Base-by-base conservation (phyloP, 2,113 vertebrate genomes). In the Pedionomus torquatus region DNA sequence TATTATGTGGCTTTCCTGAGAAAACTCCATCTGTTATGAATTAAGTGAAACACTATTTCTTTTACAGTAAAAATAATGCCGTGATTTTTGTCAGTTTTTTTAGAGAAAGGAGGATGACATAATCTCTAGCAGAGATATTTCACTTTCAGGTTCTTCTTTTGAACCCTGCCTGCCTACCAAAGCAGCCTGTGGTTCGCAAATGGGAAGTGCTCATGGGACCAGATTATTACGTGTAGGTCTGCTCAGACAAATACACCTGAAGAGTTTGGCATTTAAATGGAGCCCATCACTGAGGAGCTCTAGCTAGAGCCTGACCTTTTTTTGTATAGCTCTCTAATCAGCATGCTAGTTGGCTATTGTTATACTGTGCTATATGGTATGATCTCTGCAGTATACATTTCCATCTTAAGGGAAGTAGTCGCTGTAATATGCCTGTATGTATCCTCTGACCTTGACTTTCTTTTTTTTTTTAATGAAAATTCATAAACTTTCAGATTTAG, bases 1-100 rank as follows among this genome's bases (percentile, higher is more conserved):
- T 70, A 93, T 97, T 95, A 91, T 94, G 89, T 97, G 83, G 91
- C 77, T 95, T 97, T 97, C 94, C 96, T 96, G 77, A 91, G 91
- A 96, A 92, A 95, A 91, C 65, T 93, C 96, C 89, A 95, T 97
- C 95, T 97, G 96, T 89, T 87, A 74, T 14, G 77, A 95, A 91
- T 93, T 95, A 85, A 95, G 83, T 72, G 74, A 91, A 96, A 89
- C 24, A 20, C 49, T 85, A 54, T 87, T 95, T 95, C 80, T 75
- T 92, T 95, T 95, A 57, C 92, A 82, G 91, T 91, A 91, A 87
- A 95, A 95, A 76, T 95, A 95, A 91, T 3, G 9, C 54, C 52
- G 41, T 71, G 21, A 48, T 58, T 68, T 83, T 91, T 61, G 81
- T 52, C 25, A 20, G 4, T 72, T 89, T 94, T 94, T 90, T 83